Evolutionary conservation across 2,888 invertebrate genomes (phyloP).

Genomic region (Colletes collaris): DNA sequence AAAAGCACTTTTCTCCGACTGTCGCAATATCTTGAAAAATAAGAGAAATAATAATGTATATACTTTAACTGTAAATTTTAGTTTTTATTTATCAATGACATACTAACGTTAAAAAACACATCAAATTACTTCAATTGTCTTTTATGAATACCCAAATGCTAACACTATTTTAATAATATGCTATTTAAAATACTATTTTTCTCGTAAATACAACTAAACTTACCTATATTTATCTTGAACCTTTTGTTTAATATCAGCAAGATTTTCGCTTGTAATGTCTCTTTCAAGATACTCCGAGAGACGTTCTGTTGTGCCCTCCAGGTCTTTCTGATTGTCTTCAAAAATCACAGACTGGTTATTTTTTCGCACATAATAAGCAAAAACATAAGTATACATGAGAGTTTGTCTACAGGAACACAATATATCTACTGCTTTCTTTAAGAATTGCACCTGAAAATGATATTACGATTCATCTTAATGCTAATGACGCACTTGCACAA

Average conservation of each 20-base stretch:
- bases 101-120: no score
- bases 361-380: slow-evolving; percentile 98
- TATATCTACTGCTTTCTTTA: slow-evolving; percentile 98
- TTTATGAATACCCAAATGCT: no score
- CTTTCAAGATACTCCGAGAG: slow-evolving; percentile 98
- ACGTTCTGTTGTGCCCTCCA: slow-evolving; percentile 98
- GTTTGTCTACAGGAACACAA: slow-evolving; percentile 98
- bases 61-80: no score
- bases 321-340: slow-evolving; percentile 99
- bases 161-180: not conserved
- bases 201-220: slow-evolving; percentile 51
- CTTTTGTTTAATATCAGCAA: slow-evolving; percentile 98
- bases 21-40: slow-evolving; percentile 95
- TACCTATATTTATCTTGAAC: slow-evolving; percentile 99
- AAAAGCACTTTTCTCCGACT: slow-evolving; percentile 97
- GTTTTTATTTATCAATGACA: no score
- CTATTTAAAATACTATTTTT: not conserved
- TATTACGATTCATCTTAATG: not conserved
- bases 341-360: slow-evolving; percentile 99
- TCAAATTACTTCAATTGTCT: no score
- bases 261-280: slow-evolving; percentile 98
- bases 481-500: not conserved
- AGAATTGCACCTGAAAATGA: slow-evolving; percentile 93
- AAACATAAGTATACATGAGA: slow-evolving; percentile 99
- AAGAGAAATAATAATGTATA: slow-evolving; percentile 23